A percentile compares a stretch with the other conserved stretches of the same genome.
phyloP scores from a whole-genome alignment of 2,797 vertebrate genomes.

The Bryconaethiops microstoma region DNA sequence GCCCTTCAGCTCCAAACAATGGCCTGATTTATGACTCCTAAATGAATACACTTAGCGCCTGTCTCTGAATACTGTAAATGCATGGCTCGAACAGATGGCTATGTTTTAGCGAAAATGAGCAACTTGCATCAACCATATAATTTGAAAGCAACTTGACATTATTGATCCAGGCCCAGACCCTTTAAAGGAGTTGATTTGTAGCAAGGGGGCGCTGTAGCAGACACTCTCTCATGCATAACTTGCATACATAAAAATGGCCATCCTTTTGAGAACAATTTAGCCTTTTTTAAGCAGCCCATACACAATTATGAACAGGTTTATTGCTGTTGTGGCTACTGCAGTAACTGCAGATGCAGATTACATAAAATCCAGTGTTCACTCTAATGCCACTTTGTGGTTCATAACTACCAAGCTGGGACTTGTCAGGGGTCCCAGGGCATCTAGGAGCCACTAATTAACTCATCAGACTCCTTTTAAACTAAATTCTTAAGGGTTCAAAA shows the following conservation, averaged over 20 bases:
- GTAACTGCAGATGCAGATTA: background rate
- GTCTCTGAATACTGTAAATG: background rate
- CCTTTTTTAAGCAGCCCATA: background rate
- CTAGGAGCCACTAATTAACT: no score
- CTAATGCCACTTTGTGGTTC: no score
- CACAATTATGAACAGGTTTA: background rate
- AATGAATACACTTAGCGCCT: constrained; percentile 38
- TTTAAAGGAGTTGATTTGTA: background rate
- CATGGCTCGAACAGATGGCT: constrained; percentile 31
- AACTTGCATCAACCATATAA: constrained; percentile 38
- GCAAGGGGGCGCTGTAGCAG: background rate
- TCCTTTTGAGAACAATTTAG: no score
- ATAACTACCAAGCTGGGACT: no score
- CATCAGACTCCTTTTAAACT: no score
- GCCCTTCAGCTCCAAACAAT: constrained; percentile 38
- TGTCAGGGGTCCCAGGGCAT: no score
- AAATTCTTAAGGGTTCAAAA: no score
- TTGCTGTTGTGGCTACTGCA: background rate
- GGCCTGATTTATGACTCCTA: constrained; percentile 50
- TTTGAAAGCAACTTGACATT: background rate
- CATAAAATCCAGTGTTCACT: background rate
- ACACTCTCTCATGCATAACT: no score
- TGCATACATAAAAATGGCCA: no score
- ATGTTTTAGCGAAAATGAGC: constrained; percentile 17
- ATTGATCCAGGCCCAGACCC: background rate